These are phyloP conservation scores for Athalia cordata DNA, from an alignment of 2,888 invertebrate genomes.

Conservation along the genomic window DNA sequence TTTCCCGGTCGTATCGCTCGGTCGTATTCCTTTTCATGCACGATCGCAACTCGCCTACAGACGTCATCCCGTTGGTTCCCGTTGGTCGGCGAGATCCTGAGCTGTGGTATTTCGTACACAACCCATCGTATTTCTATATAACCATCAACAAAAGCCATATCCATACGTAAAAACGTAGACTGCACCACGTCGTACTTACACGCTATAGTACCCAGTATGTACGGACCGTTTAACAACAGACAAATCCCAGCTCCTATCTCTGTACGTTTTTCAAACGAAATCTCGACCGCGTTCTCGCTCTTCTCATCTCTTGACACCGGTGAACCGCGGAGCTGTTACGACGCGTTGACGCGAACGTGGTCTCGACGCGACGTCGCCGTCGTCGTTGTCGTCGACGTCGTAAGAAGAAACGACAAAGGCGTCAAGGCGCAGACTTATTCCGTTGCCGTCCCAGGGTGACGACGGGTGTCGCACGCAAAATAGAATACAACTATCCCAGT, in stretches of 20 bases:
- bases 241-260: constrained; percentile 12
- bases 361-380: constrained; percentile 22
- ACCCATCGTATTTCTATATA: background rate
- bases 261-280: constrained; percentile 26
- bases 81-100: constrained; percentile 7
- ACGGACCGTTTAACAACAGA: constrained; percentile 29
- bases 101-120: constrained; percentile 15
- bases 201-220: background rate
- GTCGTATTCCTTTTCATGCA: constrained; percentile 39
- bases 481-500: constrained; percentile 33
- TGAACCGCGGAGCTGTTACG: constrained; percentile 18
- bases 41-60: constrained; percentile 12
- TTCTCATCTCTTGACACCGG: constrained; percentile 33
- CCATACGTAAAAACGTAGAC: background rate
- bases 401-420: constrained; percentile 40
- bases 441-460: constrained; percentile 32
- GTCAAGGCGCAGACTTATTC: constrained; percentile 42
- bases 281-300: background rate
- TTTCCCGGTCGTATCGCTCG: constrained; percentile 35
- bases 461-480: constrained; percentile 42
- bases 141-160: background rate
- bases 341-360: constrained; percentile 4
- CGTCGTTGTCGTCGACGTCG: constrained; percentile 1
- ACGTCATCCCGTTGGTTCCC: background rate
- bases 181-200: background rate